Percentiles rank a stretch among this genome's conserved stretches.
phyloP scores from a whole-genome alignment of 2,888 invertebrate species.

The Rotaria macrura region DNA sequence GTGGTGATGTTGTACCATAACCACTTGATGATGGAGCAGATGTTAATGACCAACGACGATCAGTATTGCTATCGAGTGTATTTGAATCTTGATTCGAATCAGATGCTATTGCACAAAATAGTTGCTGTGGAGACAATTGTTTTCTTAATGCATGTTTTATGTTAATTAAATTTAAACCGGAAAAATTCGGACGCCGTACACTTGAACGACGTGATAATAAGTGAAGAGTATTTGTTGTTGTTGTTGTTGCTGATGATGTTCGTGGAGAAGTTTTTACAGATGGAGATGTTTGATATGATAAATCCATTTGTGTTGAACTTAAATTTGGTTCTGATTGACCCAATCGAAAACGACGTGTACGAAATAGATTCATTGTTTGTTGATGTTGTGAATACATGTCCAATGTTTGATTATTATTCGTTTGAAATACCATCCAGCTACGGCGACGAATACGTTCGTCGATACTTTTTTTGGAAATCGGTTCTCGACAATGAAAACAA shows the following conservation, averaged over 20 bases:
- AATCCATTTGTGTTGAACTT: background rate
- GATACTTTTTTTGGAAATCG: background rate
- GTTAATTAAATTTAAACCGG: background rate
- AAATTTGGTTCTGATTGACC: background rate
- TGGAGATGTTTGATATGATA: background rate
- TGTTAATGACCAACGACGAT: slow-evolving; percentile 19
- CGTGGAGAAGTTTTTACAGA: background rate
- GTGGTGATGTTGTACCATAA: slow-evolving; percentile 18
- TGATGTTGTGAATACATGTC: background rate
- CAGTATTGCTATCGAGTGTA: background rate
- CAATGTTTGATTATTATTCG: background rate
- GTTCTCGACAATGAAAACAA: background rate
- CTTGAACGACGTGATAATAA: background rate
- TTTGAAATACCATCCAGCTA: background rate
- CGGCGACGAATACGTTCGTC: background rate
- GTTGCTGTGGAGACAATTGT: background rate
- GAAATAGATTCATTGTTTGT: background rate
- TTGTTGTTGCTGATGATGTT: background rate
- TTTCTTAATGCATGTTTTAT: slow-evolving; percentile 3
- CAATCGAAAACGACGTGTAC: background rate
- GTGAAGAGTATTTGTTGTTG: background rate
- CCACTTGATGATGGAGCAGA: background rate
- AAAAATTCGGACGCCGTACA: background rate
- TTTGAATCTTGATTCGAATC: background rate
- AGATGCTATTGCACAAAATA: background rate